phyloP scores from a whole-genome alignment of 2,888 invertebrate genomes.

The Physocephala rufipes region DNA sequence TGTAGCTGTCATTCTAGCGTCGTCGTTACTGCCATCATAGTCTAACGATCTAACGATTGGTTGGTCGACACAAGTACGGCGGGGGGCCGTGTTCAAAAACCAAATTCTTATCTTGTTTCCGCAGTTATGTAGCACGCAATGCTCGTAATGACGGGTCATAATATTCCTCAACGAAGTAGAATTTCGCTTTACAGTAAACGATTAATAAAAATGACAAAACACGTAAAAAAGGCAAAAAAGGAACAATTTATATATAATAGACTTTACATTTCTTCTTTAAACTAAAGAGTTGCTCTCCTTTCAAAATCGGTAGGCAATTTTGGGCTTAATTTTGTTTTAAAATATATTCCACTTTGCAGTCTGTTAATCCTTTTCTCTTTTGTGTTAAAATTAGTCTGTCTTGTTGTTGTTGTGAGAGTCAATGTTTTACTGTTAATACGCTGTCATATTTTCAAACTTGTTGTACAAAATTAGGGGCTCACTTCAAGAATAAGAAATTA shows the following conservation, averaged over 20 bases:
- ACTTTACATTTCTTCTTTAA: too few species aligned
- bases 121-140: slow-evolving; percentile 54
- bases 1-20: slow-evolving; percentile 42
- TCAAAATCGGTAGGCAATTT: too few species aligned
- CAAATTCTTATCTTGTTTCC: slow-evolving; percentile 57
- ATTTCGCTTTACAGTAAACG: neutral
- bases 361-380: too few species aligned
- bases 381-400: too few species aligned
- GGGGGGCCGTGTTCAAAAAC: slow-evolving; percentile 34
- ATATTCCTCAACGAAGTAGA: slow-evolving; percentile 40
- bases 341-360: too few species aligned
- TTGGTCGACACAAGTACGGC: neutral
- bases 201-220: too few species aligned
- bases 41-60: neutral
- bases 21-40: neutral
- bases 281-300: too few species aligned
- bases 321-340: too few species aligned
- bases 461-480: slow-evolving; percentile 20
- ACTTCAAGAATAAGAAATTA: neutral
- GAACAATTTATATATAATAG: too few species aligned
- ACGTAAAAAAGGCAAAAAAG: too few species aligned
- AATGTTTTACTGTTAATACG: slow-evolving; percentile 19
- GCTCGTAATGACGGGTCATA: slow-evolving; percentile 60
- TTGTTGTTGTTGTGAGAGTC: neutral
- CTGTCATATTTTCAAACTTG: neutral